Evolutionary conservation across 2,797 vertebrate species (phyloP).

Genomic region (Oophaga sylvatica): DNA sequence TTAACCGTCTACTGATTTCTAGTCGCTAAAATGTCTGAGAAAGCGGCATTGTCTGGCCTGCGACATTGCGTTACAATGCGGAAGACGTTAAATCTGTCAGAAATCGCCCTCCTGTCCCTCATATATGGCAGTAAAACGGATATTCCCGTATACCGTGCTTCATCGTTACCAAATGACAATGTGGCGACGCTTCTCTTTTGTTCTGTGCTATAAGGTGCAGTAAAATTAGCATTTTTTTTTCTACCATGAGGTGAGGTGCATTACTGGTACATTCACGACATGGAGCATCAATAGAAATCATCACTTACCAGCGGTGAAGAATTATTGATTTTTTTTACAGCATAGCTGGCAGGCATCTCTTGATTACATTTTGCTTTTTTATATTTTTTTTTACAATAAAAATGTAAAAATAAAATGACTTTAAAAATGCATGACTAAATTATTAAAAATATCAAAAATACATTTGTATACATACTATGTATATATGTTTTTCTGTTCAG

Average conservation of each 20-base stretch:
- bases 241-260: background rate
- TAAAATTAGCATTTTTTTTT: background rate
- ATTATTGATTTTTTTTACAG: background rate
- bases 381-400: background rate
- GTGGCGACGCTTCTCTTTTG: background rate
- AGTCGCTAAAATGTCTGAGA: background rate
- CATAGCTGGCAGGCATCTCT: background rate
- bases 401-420: background rate
- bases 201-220: background rate
- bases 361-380: background rate
- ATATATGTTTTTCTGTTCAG: too few species aligned
- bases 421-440: background rate
- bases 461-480: too few species aligned
- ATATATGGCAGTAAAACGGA: background rate
- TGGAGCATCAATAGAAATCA: background rate
- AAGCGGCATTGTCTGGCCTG: background rate
- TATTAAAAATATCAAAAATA: too few species aligned
- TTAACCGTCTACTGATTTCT: background rate
- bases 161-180: background rate
- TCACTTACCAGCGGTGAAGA: background rate
- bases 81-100: background rate
- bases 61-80: background rate
- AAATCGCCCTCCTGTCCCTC: background rate
- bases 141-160: background rate
- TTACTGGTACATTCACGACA: conserved; percentile 1